Conservation (phyloP, 2,113 vertebrate species). For the Heloderma charlesbogerti region DNA sequence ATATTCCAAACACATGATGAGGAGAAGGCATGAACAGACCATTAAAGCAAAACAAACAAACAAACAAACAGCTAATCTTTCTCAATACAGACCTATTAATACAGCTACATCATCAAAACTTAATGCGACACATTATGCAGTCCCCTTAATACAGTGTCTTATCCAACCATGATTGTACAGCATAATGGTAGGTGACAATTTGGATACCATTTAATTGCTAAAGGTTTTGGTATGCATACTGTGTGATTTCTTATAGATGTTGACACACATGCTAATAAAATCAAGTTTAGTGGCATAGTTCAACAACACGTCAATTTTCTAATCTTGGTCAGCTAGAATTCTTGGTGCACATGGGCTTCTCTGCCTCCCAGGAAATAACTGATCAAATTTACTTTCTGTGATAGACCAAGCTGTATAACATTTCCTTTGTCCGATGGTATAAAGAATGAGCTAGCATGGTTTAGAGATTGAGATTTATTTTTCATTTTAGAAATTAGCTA, state of each 20-base stretch:
- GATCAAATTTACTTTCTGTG: background rate
- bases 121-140: background rate
- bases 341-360: background rate
- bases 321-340: background rate
- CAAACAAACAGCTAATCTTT: background rate
- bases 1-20: background rate
- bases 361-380: background rate
- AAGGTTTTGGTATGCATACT: background rate
- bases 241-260: background rate
- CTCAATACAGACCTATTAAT: background rate
- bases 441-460: background rate
- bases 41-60: background rate
- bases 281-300: background rate
- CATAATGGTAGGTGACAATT: fast-evolving
- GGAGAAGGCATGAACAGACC: background rate
- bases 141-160: fast-evolving
- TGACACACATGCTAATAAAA: background rate
- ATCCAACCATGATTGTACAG: fast-evolving
- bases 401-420: background rate
- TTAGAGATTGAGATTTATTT: background rate
- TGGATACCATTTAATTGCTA: background rate
- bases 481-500: background rate
- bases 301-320: background rate
- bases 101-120: background rate
- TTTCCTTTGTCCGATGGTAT: background rate